Evolutionary conservation across 1,140 invertebrate species (phyloP), one percentile per base, ranked within the genome.

Genomic region (Calycopis cecrops): DNA sequence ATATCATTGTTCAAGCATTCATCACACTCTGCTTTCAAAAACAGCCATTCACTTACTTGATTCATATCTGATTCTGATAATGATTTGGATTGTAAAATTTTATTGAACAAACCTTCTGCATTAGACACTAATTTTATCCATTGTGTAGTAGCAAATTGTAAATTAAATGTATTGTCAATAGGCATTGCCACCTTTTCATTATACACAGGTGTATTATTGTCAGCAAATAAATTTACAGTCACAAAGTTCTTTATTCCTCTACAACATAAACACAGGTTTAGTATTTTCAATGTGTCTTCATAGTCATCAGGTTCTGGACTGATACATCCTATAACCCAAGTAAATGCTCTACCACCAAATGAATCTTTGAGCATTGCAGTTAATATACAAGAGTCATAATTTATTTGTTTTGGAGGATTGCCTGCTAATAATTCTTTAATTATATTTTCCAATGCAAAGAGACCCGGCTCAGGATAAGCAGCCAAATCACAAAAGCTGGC

Each of bases 1-100:
- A 63, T 78, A 59, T 92, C 91, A 51, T 86, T 90, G 67, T 91
- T 92, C 18, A 95, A 90, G 71, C 94, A 95, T 63, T 95, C 94
- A 77, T 95, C 94, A 78, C 94, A 95, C 76, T 96, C 94, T 60
- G 94, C 93, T 78, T 95, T 95, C 60, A 95, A 88, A 65, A 92
- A 94, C 3, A 96, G 79, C 94, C 94, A 96, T 57, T 94, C 92
- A 71, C 94, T 93, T n/a, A 95, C 94, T 80, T 94, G 93, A 70
- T 93, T 92, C 62, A 91, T 89, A 69, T 94, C 92, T 54, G 89
- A 84, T 52, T 92, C 91, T 7, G 91, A 89, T 44, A 95, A 75
- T 34, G 89, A 82, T 62, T 93, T 92, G 18, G 88, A 89, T 44
- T 88, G 83, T 55, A 91, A 79, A 51, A 88, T 88, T 87, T 93